Conservation (phyloP, 2,797 vertebrate species). For the Gymnoscopelus braueri region DNA sequence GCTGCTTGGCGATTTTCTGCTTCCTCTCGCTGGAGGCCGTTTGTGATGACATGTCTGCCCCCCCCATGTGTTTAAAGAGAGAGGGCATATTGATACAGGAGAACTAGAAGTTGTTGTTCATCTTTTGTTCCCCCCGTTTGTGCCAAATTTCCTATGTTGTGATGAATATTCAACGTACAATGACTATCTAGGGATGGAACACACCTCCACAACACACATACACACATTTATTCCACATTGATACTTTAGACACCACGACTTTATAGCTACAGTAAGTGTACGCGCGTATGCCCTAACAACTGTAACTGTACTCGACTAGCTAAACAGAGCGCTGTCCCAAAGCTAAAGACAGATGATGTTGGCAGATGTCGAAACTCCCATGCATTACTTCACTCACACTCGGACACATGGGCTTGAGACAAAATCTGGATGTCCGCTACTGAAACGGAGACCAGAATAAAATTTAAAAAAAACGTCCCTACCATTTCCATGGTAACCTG, state of each 20-base stretch:
- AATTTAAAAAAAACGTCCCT: background rate
- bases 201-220: background rate
- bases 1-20: slow-evolving; percentile 27
- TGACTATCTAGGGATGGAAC: too few relatives aligned
- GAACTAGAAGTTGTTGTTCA: slow-evolving; percentile 12
- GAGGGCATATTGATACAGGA: slow-evolving; percentile 22
- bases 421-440: slow-evolving; percentile 8
- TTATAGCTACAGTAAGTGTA: too few relatives aligned
- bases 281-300: background rate
- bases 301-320: slow-evolving; percentile 20
- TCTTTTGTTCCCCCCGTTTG: background rate
- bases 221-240: background rate
- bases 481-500: slow-evolving; percentile 49
- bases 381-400: background rate
- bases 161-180: too few relatives aligned
- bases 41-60: slow-evolving; percentile 32
- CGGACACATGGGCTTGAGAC: background rate
- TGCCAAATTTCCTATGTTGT: too few relatives aligned
- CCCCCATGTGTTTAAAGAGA: slow-evolving; percentile 17
- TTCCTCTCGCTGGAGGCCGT: slow-evolving; percentile 28
- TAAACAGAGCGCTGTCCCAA: slow-evolving; percentile 15
- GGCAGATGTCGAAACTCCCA: slow-evolving; percentile 41
- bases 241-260: background rate
- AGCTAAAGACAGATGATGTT: slow-evolving; percentile 26
- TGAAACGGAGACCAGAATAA: slow-evolving; percentile 11